Base-by-base conservation (phyloP, 2,797 vertebrate genomes). In the Dendrocincla tyrannina region DNA sequence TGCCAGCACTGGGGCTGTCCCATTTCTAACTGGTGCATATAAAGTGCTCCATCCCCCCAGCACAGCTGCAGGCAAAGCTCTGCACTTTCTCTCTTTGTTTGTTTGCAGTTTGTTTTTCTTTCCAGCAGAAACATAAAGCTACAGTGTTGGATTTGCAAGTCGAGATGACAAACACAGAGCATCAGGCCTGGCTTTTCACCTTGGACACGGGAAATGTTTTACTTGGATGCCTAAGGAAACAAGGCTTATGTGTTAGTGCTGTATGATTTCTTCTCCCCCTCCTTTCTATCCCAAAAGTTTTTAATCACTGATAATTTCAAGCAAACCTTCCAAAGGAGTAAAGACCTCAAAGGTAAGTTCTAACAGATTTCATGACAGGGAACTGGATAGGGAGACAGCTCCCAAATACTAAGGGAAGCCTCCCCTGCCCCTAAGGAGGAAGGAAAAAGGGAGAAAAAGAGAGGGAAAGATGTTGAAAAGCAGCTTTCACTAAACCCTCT, bases 61-160 rank as follows among this genome's bases (percentile, higher is more conserved):
- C 9, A 1, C 64, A 60, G 20, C 89, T 73, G 82, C 66, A 59
- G 85, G 64, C 76, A 11, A 11, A 41, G 69, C 76, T 89, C 87
- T 91, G 95, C 28, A 17, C 62, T 96, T 88, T 92, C 82, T 93
- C 91, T 85, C 52, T 50, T 60, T 88, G 88, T 50, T 70, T 88
- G 89, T 90, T 78, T 69, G 41, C 89, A 17, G 89, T 86, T 92
- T 93, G 91, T 95, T 97, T 96, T 94, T 86, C 82, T 94, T 96
- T 94, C 92, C 79, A 93, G 88, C 73, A 88, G 91, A 37, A 88
- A 2, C 72, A 27, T 32, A 46, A 80, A 70, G 91, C 78, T 62
- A 6, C 73, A 55, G 33, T 5, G 82, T 11, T 69, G 79, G 62
- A 3, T 74, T 60, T 88, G 82, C n/a, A 5, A 17, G 50, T 2